A percentile compares a stretch with the other conserved stretches of the same genome.
phyloP scores from a whole-genome alignment of 1,140 invertebrate genomes.

The Lepidurus arcticus region DNA sequence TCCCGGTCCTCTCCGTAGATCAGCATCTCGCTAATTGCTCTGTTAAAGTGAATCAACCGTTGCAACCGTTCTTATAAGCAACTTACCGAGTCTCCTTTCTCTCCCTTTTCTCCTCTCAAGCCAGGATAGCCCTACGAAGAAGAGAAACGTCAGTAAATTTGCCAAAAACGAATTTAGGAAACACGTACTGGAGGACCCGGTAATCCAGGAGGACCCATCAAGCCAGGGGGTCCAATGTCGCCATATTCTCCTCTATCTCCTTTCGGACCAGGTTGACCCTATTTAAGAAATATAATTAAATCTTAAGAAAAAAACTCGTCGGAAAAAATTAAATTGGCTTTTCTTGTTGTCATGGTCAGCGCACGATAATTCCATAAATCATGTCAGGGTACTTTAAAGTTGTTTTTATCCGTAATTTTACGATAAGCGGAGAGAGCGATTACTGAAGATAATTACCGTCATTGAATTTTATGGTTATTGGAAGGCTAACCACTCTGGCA shows the following conservation, averaged over 20 bases:
- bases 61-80: not conserved
- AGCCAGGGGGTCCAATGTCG: constrained; percentile 79
- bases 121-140: constrained; percentile 72
- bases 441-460: not conserved
- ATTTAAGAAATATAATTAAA: constrained; percentile 37
- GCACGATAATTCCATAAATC: not conserved
- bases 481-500: no score
- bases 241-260: constrained; percentile 86
- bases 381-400: not conserved
- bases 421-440: not conserved
- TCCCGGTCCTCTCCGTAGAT: no score
- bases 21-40: no score
- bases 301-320: not conserved
- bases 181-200: constrained; percentile 54
- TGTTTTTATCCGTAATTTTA: not conserved
- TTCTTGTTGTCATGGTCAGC: not conserved
- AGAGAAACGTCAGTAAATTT: constrained; percentile 25
- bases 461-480: no score
- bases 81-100: constrained; percentile 86
- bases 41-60: no score
- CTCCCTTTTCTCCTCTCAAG: constrained; percentile 79
- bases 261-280: constrained; percentile 73
- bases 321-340: not conserved
- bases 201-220: constrained; percentile 77
- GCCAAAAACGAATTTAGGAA: not conserved